A percentile compares a stretch with the other conserved stretches of the same genome.
phyloP scores from a whole-genome alignment of 2,113 vertebrate genomes.

The Phoxinus phoxinus region DNA sequence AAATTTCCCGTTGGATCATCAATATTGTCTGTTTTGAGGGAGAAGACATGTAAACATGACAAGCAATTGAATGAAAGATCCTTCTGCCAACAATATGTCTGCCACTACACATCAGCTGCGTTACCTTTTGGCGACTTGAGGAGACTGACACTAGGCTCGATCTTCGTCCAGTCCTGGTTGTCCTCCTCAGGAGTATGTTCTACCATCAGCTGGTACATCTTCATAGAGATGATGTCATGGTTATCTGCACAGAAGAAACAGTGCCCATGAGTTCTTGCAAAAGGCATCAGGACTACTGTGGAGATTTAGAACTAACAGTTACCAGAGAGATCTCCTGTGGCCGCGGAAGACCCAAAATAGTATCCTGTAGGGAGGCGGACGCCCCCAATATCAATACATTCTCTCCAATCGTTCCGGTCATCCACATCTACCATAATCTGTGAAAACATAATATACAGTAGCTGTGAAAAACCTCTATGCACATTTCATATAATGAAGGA shows the following conservation, averaged over 20 bases:
- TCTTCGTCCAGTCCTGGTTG: slow-evolving; percentile 94
- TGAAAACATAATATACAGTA: not conserved
- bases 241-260: slow-evolving; percentile 80
- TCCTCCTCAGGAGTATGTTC: slow-evolving; percentile 93
- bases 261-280: not conserved
- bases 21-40: slow-evolving; percentile 83
- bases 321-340: slow-evolving; percentile 98
- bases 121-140: slow-evolving; percentile 97
- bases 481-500: not conserved
- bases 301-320: slow-evolving; percentile 39
- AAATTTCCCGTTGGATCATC: slow-evolving; percentile 97
- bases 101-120: not conserved
- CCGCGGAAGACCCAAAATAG: slow-evolving; percentile 94
- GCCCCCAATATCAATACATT: slow-evolving; percentile 93
- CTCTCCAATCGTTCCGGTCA: slow-evolving; percentile 96
- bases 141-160: slow-evolving; percentile 93
- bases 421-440: slow-evolving; percentile 96
- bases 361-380: slow-evolving; percentile 96
- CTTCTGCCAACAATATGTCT: not conserved
- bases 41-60: not conserved
- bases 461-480: not conserved
- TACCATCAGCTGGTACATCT: slow-evolving; percentile 97
- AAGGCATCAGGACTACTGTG: not conserved
- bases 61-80: not conserved
- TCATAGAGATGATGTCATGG: slow-evolving; percentile 98